Base-by-base conservation (phyloP, 2,797 vertebrate genomes). In the Lepilemur ruficaudatus region DNA sequence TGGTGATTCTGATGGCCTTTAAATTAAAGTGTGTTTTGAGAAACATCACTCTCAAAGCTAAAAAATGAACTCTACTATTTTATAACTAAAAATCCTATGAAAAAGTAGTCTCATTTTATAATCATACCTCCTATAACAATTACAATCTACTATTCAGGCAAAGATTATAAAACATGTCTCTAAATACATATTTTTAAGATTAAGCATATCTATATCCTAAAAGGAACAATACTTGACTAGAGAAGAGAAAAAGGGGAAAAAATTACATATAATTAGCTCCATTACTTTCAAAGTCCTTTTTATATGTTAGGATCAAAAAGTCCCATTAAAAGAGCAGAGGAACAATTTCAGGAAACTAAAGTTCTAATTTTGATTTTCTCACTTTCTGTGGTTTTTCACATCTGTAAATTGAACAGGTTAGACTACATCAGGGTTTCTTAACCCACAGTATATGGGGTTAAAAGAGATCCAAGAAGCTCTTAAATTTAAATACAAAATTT, bases 151-250 rank as follows among this genome's bases (percentile, higher is more conserved):
- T 82, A 32, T 69, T 85, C 63, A 59, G 55, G n/a, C 15, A 93
- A 95, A 88, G 18, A 90, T 84, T 55, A 96, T 59, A 86, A 76
- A 96, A 67, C 35, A 52, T 72, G 46, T 43, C 46, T 78, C 59
- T 78, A 92, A 92, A 82, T 65, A 76, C 4, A 93, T 17, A 65
- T 65, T 94, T 82, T 91, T 95, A 92, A 93, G 23, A 76, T 35
- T 32, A 94, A 32, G 18, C 20, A 11, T 69, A 87, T 57, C 46
- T 70, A 52, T 12, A 92, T n/a, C 46, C 38, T 89, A 59, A 89
- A 89, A 89, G 28, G 7, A 75, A 72, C 12, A 85, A 75, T 17
- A 76, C 3, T 57, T n/a, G 17, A 92, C 14, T 59, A 79, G 12
- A 78, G 32, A 90, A 70, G 88, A 59, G 17, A 15, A 65, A 81